Evolutionary conservation across 2,113 vertebrate genomes (phyloP).

Genomic region (Pelodiscus sinensis): DNA sequence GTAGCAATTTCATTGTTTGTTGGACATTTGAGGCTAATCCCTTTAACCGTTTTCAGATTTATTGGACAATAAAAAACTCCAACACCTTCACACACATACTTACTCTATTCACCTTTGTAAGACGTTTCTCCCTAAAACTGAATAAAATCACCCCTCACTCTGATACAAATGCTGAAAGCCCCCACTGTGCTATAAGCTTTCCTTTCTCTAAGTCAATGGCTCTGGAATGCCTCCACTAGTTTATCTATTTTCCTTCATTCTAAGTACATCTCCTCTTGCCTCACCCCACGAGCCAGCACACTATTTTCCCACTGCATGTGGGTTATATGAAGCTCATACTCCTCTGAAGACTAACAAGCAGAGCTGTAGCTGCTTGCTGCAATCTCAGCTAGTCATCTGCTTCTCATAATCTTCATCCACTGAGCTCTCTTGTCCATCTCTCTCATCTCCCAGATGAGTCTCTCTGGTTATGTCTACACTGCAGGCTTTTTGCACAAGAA

Average conservation of each 20-base stretch:
- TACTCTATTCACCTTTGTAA: fast-evolving
- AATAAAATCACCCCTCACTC: neutral
- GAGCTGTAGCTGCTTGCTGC: neutral
- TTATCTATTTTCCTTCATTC: neutral
- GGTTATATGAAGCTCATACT: neutral
- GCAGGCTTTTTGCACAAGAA: too few species aligned
- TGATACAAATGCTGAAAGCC: neutral
- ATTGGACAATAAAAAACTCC: fast-evolving
- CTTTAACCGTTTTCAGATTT: neutral
- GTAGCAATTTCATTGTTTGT: neutral
- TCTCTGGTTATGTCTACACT: neutral
- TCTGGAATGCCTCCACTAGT: neutral
- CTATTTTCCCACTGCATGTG: neutral
- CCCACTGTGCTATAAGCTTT: fast-evolving
- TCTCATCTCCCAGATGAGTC: neutral
- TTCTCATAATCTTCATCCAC: neutral
- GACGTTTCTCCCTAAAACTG: neutral
- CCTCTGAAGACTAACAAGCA: neutral
- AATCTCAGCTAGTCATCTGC: neutral
- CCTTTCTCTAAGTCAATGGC: fast-evolving
- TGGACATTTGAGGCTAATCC: neutral
- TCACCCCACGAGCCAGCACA: neutral
- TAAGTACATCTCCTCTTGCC: neutral
- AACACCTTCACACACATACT: neutral
- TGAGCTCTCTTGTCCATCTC: neutral